Evolutionary conservation across 2,888 invertebrate species (phyloP), one percentile per base, ranked within the genome.

Genomic region (Drepanosiphum platanoidis): DNA sequence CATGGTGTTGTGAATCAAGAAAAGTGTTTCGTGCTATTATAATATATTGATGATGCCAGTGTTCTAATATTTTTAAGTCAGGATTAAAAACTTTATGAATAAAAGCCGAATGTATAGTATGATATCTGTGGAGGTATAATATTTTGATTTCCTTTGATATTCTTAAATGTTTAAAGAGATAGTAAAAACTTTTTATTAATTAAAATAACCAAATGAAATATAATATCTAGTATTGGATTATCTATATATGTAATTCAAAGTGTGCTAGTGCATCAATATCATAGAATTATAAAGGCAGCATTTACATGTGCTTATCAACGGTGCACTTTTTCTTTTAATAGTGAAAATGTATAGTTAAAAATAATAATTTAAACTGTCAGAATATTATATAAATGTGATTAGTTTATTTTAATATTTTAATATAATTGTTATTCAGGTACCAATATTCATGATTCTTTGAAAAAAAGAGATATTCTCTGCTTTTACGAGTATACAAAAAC

Each of bases 281-380:
- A 32, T 75, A 75, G n/a, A 75, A 34, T 75, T 34, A 1, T 32
- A 52, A 58, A 15, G 52, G 13, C 1, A 34, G 1, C 27, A 7
- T 13, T 15, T 15, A 15, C 13, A 34, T 52, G 34, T 74, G 52
- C n/a, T 52, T 75, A 52, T 75, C 34, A 74, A n/a, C 1, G 13
- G 75, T 52, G 34, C 34, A 13, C 11, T 58, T 74, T 74, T 30
- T 66, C 18, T 32, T 66, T 75, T 7, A 75, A 15, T 22, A 75
- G 52, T 15, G n/a, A n/a, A n/a, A n/a, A n/a, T n/a, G n/a, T n/a
- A 52, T 13, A 58, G 5, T 36, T 36, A 2, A 27, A 58, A 75
- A 18, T 58, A 30, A 36, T 75, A 15, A 13, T 64, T 11, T 64
- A 11, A 30, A 27, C 9, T 9, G 3, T 15, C 1, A 18, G 36